Evolutionary conservation across 2,888 invertebrate genomes (phyloP).

Genomic region (Ephialtes manifestator): DNA sequence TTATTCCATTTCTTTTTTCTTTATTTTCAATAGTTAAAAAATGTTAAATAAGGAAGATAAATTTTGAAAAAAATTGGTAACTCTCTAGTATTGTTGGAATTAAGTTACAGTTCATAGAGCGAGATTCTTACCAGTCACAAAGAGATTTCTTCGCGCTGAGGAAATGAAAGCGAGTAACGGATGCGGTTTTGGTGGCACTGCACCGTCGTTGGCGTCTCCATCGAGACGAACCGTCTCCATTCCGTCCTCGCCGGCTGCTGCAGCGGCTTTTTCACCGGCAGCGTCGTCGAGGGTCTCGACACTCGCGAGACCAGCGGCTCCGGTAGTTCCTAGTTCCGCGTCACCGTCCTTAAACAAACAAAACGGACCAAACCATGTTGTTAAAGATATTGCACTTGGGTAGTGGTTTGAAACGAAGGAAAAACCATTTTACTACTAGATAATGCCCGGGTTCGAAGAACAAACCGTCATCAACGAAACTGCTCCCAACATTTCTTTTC

Average conservation of each 20-base stretch:
- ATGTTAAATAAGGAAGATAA: no score
- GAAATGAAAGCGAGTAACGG: slow-evolving; percentile 77
- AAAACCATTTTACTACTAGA: neutral
- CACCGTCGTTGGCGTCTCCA: slow-evolving; percentile 85
- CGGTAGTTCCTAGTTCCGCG: slow-evolving; percentile 87
- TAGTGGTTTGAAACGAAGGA: neutral
- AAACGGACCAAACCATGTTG: slow-evolving; percentile 3
- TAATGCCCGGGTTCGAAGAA: slow-evolving; percentile 68
- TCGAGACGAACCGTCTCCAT: slow-evolving; percentile 92
- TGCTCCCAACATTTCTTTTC: slow-evolving; percentile 73
- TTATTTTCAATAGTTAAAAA: no score
- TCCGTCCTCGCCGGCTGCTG: slow-evolving; percentile 88
- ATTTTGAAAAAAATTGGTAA: no score
- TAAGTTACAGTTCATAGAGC: neutral
- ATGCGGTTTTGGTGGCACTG: slow-evolving; percentile 81
- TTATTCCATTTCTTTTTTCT: neutral
- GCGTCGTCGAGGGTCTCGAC: slow-evolving; percentile 94
- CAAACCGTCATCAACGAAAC: slow-evolving; percentile 71
- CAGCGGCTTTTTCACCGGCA: slow-evolving; percentile 88
- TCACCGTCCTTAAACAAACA: slow-evolving; percentile 82
- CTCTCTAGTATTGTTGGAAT: no score
- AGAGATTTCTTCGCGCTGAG: slow-evolving; percentile 87
- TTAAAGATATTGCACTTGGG: neutral
- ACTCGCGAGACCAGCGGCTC: slow-evolving; percentile 92
- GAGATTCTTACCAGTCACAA: slow-evolving; percentile 88